Evolutionary conservation across 2,113 vertebrate species (phyloP), one percentile per base, ranked within the genome.

Genomic region (Bungarus multicinctus): DNA sequence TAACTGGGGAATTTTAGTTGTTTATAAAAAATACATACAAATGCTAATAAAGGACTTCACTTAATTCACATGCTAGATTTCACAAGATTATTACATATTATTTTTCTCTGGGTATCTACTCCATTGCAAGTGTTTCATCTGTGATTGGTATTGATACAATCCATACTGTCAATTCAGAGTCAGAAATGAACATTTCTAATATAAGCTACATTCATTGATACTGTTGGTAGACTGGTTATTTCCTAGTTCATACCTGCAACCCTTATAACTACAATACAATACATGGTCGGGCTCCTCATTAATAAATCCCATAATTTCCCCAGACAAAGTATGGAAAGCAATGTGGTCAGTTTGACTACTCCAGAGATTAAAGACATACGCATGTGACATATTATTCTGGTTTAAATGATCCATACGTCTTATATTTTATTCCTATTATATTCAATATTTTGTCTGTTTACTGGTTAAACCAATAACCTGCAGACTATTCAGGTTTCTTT

Each of bases 41-140:
- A 97, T 97, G 94, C 86, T 96, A 97, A 91, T 96, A 94, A 94
- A 88, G 94, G 58, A 92, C 58, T 45, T 92, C 50, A 95, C 96
- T 95, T 95, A 60, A 22, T 96, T 96, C 93, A 60, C 93, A 89
- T 92, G 16, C 93, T 96, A 95, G 88, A 96, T 93, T 93, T 95
- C 93, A 95, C 43, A 93, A 93, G 96, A 91, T 16, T 96, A 95
- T 95, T 97, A 94, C 95, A 96, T 94, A 95, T 96, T 91, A 89
- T 95, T 74, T 34, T 96, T 97, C 96, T 81, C 94, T 58, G 96
- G 95, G 96, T 97, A 90, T 94, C 7, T n/a, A 94, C 91, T 95
- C 55, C 91, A 96, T 97, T 96, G 95, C 90, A 94, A 96, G 93
- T 23, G 94, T 93, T 92, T 97, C 96, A 96, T 94, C 96, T 91